Base-by-base conservation (phyloP, 2,888 invertebrate genomes). In the Pammene fasciana region DNA sequence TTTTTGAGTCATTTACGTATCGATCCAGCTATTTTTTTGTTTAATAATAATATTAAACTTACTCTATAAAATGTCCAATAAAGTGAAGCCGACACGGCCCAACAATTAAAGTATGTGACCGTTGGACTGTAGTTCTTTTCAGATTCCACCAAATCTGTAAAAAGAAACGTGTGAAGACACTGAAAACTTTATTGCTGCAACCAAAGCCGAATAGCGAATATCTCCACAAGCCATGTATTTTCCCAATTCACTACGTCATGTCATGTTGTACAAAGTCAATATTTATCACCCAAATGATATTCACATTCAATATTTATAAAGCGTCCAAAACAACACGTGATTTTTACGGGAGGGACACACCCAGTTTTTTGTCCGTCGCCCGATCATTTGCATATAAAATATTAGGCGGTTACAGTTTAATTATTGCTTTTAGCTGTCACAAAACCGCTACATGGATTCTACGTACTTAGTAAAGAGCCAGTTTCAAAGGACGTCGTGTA, bases 221-320 rank as follows among this genome's bases (percentile, higher is more conserved):
- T 43, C 16, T 43, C 52, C 34, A n/a, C 11, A 54, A 36, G 38
- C 50, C 13, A 45, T 61, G 45, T 38, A 38, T 59, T 43, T 59
- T 45, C 50, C 64, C 68, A 56, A 68, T 68, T 68, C 57, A 52
- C 50, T 56, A 52, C 14, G 45, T 55, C 46, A 55, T 50, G 61
- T 55, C n/a, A 26, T 10, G 55, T 67, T 6, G 45, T 45, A 64
- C 64, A 52, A 64, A 64, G 57, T 57, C 64, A 64, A 68, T 64
- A 56, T 64, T 68, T 68, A 64, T 60, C 45, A 50, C 14, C n/a
- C 50, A 52, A 67, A 54, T 67, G 60, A 38, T 54, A 36, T 55
- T 14, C 48, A 60, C 34, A 16, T 41, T 60, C 54, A 68, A 71
- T 60, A 65, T 68, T 62, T 56, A 57, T 68, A 59, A 68, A 41